phyloP scores from a whole-genome alignment of 1,140 invertebrate species.

The Rhyzopertha dominica region DNA sequence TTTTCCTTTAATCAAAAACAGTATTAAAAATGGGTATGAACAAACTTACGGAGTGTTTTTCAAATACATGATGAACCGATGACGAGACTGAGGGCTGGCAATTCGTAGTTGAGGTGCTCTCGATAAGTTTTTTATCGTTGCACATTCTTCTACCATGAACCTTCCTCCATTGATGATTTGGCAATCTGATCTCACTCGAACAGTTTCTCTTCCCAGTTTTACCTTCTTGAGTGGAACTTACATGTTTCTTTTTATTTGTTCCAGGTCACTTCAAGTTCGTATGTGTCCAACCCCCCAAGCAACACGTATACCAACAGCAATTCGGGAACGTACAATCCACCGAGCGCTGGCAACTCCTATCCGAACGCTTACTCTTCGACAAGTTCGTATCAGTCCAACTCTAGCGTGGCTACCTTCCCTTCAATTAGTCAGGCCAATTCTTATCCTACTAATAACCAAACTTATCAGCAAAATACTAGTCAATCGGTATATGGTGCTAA shows the following conservation, averaged over 20 bases:
- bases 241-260: conserved; percentile 10
- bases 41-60: too few species aligned
- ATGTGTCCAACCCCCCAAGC: conserved; percentile 30
- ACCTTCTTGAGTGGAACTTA: too few species aligned
- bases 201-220: too few species aligned
- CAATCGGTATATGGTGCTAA: conserved; percentile 43
- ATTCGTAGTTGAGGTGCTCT: conserved; percentile 1
- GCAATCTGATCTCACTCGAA: conserved; percentile 18
- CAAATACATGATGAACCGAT: conserved; percentile 23
- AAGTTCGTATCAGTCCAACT: conserved; percentile 30
- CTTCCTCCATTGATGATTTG: conserved; percentile 13
- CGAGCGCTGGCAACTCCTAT: conserved; percentile 27
- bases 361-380: conserved; percentile 37
- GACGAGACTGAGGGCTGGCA: conserved; percentile 24
- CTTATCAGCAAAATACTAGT: conserved; percentile 37
- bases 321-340: conserved; percentile 24
- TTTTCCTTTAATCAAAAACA: too few species aligned
- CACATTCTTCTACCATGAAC: background rate
- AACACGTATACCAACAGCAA: conserved; percentile 39
- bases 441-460: conserved; percentile 32
- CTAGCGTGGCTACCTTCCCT: conserved; percentile 29
- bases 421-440: conserved; percentile 37
- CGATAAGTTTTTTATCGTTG: conserved; percentile 22
- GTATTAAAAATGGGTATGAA: too few species aligned
- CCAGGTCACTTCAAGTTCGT: conserved; percentile 37